A percentile compares a stretch with the other conserved stretches of the same genome.
These are phyloP conservation scores for Brachionus plicatilis DNA, from an alignment of 1,140 invertebrate genomes.

Conservation along the genomic window DNA sequence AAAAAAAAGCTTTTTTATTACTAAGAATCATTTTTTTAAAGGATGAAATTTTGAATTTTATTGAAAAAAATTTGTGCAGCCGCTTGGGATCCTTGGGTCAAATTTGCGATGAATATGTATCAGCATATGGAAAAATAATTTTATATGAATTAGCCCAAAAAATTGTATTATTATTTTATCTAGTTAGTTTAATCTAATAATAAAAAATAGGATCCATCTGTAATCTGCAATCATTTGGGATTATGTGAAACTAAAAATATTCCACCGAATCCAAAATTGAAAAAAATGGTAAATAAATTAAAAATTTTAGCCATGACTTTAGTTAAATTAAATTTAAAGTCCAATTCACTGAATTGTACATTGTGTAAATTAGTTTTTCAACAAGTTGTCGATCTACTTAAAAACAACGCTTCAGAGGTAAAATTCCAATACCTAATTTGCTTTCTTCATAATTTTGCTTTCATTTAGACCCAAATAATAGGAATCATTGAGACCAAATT, in stretches of 20 bases:
- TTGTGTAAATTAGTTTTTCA: slow-evolving; percentile 16
- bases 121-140: slow-evolving; percentile 18
- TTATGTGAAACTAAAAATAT: slow-evolving; percentile 14
- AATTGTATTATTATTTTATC: neutral
- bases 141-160: slow-evolving; percentile 27
- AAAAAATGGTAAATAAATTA: neutral
- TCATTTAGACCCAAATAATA: neutral
- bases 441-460: neutral
- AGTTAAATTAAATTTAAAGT: neutral
- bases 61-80: slow-evolving; percentile 31
- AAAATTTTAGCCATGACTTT: neutral
- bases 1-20: neutral
- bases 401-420: slow-evolving; percentile 15
- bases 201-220: neutral
- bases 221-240: neutral
- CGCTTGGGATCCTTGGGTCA: neutral
- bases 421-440: neutral
- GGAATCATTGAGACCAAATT: neutral
- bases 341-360: slow-evolving; percentile 15
- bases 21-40: neutral
- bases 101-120: slow-evolving; percentile 30
- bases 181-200: neutral
- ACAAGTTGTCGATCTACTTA: neutral
- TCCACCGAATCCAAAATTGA: neutral
- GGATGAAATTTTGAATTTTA: slow-evolving; percentile 25